These are phyloP conservation scores for Bungarus multicinctus DNA, from an alignment of 2,113 vertebrate genomes.

Conservation along the genomic window DNA sequence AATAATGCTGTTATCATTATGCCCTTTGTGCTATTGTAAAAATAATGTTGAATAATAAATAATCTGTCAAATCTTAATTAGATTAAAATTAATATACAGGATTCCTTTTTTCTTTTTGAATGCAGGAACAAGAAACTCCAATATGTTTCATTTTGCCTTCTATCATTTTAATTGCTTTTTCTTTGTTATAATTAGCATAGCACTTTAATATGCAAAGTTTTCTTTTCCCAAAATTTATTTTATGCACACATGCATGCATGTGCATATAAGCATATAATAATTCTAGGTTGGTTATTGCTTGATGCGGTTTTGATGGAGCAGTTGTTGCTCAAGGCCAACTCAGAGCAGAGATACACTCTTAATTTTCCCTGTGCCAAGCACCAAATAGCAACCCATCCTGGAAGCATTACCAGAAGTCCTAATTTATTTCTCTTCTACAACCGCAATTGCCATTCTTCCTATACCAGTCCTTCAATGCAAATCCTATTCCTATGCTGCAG, in stretches of 20 bases:
- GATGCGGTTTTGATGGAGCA: background rate
- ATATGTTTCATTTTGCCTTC: slow-evolving; percentile 29
- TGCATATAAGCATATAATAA: background rate
- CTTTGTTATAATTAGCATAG: slow-evolving; percentile 28
- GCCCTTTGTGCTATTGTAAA: slow-evolving; percentile 44
- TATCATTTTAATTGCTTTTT: slow-evolving; percentile 32
- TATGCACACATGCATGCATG: background rate
- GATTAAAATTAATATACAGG: slow-evolving; percentile 50
- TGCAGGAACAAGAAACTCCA: slow-evolving; percentile 41
- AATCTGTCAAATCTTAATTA: slow-evolving; percentile 59
- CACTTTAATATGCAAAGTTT: background rate
- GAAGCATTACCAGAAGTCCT: background rate
- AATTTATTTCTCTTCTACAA: background rate
- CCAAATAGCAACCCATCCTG: background rate
- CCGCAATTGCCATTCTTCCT: background rate
- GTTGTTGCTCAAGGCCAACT: background rate
- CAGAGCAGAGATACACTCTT: background rate
- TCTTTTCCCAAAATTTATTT: background rate
- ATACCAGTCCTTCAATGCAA: background rate
- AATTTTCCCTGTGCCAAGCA: background rate
- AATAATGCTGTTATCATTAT: slow-evolving; percentile 58
- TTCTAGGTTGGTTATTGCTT: background rate
- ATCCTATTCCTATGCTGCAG: background rate
- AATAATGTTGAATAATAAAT: slow-evolving; percentile 54
- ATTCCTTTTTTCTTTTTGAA: slow-evolving; percentile 31